Evolutionary conservation across 2,113 vertebrate genomes (phyloP).

Genomic region (Apistogramma diplotaenia): DNA sequence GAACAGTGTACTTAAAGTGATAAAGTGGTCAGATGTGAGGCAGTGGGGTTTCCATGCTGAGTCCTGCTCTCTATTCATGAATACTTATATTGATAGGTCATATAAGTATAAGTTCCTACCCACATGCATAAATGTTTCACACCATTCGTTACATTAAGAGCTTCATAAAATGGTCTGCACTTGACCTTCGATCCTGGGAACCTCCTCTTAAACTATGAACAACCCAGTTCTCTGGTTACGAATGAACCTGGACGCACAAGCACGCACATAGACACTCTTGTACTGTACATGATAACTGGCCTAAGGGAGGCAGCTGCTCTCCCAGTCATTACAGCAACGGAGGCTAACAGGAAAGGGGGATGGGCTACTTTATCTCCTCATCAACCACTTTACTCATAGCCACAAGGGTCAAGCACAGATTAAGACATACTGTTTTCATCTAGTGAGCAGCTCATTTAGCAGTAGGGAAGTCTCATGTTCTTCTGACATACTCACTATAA

Average conservation of each 20-base stretch:
- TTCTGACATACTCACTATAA: not conserved
- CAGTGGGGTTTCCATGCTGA: constrained; percentile 39
- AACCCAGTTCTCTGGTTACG: constrained; percentile 36
- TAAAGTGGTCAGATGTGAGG: constrained; percentile 35
- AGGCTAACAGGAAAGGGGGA: not conserved
- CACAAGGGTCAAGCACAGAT: constrained; percentile 10
- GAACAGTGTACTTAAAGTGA: constrained; percentile 6
- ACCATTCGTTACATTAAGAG: constrained; percentile 46
- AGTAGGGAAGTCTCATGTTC: not conserved
- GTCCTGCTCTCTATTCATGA: constrained; percentile 58
- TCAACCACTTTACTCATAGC: not conserved
- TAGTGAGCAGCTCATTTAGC: not conserved
- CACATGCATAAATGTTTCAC: not conserved
- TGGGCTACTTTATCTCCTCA: not conserved
- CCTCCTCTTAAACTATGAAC: constrained; percentile 12
- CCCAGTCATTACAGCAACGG: constrained; percentile 23
- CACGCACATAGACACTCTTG: not conserved
- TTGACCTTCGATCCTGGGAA: constrained; percentile 37
- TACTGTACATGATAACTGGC: constrained; percentile 26
- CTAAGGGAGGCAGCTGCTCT: constrained; percentile 4
- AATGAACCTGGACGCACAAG: not conserved
- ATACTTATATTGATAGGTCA: no score
- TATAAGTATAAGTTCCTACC: not conserved
- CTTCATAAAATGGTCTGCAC: constrained; percentile 8
- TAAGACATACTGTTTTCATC: not conserved